These are phyloP conservation scores for Xerus rutilus DNA, from an alignment of 2,797 vertebrate genomes.

Conservation along the genomic window DNA sequence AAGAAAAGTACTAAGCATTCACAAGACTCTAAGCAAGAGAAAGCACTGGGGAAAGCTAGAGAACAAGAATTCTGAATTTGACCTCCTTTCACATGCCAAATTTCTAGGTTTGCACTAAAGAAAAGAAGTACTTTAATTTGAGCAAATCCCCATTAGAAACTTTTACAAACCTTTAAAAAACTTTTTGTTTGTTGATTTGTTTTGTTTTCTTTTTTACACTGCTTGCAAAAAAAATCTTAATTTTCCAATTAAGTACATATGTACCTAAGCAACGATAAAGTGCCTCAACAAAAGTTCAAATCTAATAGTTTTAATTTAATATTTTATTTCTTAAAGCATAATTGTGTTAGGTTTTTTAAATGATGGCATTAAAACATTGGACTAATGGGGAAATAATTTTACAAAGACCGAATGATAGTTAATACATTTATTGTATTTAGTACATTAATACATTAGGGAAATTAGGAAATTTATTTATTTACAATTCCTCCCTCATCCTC, in stretches of 20 bases:
- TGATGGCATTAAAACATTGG: neutral
- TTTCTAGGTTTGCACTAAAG: conserved; percentile 27
- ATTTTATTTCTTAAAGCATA: conserved; percentile 41
- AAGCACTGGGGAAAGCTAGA: neutral
- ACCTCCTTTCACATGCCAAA: neutral
- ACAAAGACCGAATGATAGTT: neutral
- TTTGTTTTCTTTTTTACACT: neutral
- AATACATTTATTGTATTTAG: conserved; percentile 25
- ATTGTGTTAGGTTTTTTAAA: conserved; percentile 47
- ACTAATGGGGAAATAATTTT: conserved; percentile 38
- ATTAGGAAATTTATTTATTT: conserved; percentile 33
- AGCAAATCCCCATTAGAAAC: neutral
- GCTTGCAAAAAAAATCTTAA: neutral
- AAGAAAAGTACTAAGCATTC: neutral
- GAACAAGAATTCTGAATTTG: neutral
- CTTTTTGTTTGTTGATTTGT: no score
- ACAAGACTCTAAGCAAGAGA: neutral
- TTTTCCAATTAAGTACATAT: neutral
- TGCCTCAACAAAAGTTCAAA: neutral
- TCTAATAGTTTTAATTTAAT: conserved; percentile 45
- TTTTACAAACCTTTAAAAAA: neutral
- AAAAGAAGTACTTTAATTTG: conserved; percentile 38
- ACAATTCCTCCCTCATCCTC: neutral
- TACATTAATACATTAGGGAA: conserved; percentile 24
- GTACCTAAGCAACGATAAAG: neutral